Conservation (phyloP, 2,113 vertebrate genomes). For the Dascyllus trimaculatus region DNA sequence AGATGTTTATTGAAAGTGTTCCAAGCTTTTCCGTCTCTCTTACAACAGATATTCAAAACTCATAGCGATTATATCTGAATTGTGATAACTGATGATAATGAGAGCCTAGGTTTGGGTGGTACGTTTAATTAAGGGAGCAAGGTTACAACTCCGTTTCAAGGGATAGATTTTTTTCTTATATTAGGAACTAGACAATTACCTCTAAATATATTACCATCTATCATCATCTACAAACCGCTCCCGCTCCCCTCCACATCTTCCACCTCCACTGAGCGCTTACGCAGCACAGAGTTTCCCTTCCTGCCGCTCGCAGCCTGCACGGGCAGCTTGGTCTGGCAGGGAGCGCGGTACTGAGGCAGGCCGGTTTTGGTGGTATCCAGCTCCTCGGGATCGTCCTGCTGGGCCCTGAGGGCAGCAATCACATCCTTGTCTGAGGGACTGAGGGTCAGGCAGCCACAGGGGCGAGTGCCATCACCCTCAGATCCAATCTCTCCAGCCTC, state of each 20-base stretch:
- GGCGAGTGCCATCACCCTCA: constrained; percentile 53
- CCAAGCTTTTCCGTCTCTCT: constrained; percentile 4
- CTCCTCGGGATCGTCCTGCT: constrained; percentile 80
- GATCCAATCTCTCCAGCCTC: constrained; percentile 25
- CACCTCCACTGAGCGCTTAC: constrained; percentile 81
- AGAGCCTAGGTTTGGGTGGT: constrained; percentile 41
- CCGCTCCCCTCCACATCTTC: constrained; percentile 87
- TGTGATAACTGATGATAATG: constrained; percentile 23
- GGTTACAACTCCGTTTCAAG: constrained; percentile 40
- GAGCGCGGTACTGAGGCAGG: constrained; percentile 80
- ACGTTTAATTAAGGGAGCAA: constrained; percentile 54
- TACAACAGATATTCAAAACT: constrained; percentile 21
- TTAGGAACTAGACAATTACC: constrained; percentile 43
- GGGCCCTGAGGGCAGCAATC: constrained; percentile 81
- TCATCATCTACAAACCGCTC: constrained; percentile 80
- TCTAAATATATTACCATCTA: constrained; percentile 20
- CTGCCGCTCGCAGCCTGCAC: constrained; percentile 53
- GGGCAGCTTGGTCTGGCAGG: constrained; percentile 72
- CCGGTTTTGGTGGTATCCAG: constrained; percentile 85
- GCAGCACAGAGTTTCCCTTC: constrained; percentile 73
- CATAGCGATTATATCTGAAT: constrained; percentile 14
- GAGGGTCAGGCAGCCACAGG: constrained; percentile 86
- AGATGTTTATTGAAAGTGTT: not conserved
- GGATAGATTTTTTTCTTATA: constrained; percentile 5
- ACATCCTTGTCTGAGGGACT: constrained; percentile 81